These are phyloP conservation scores for Seira ritae DNA, from an alignment of 2,888 invertebrate genomes.

Conservation along the genomic window DNA sequence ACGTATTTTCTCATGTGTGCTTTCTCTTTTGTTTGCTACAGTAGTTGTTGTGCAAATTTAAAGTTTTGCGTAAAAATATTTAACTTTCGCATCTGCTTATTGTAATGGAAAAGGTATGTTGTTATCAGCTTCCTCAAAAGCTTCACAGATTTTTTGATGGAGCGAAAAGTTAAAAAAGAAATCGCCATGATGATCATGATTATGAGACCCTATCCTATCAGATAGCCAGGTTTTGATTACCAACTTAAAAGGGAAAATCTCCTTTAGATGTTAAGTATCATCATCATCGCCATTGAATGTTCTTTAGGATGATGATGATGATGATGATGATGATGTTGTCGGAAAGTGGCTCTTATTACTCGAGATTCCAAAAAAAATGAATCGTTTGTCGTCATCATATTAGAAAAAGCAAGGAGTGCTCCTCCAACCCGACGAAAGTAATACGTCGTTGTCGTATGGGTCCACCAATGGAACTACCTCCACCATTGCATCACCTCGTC, in stretches of 20 bases:
- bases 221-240: background rate
- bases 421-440: constrained; percentile 3
- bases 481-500: too few species aligned
- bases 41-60: too few species aligned
- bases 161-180: too few species aligned
- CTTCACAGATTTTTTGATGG: background rate
- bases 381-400: constrained; percentile 22
- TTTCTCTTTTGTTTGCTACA: too few species aligned
- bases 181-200: background rate
- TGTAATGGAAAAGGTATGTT: too few species aligned
- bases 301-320: background rate
- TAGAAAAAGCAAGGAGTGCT: constrained; percentile 27
- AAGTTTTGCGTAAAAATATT: too few species aligned
- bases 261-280: background rate
- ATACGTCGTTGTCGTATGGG: background rate
- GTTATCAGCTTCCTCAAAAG: background rate
- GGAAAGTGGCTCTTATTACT: background rate
- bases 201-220: background rate
- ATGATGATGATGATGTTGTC: background rate
- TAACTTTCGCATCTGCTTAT: too few species aligned
- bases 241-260: background rate
- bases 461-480: too few species aligned
- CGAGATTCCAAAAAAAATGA: too few species aligned
- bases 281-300: background rate
- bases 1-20: too few species aligned